Conservation (phyloP, 1,140 invertebrate genomes). For the Ips typographus region DNA sequence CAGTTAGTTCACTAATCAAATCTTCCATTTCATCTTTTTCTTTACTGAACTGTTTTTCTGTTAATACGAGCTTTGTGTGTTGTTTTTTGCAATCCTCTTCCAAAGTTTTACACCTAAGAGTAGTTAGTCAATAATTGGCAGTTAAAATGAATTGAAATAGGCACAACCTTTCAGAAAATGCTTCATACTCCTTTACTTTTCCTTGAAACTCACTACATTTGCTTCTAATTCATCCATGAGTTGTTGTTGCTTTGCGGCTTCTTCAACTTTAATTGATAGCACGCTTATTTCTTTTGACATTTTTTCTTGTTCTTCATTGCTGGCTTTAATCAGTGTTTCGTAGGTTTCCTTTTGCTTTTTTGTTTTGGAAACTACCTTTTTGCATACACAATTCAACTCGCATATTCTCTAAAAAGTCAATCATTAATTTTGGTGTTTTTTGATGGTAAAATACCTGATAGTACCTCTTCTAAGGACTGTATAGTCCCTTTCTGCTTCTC, state of each 20-base stretch:
- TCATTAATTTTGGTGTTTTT: not conserved
- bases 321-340: constrained; percentile 19
- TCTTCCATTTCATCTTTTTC: constrained; percentile 35
- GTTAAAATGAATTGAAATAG: not conserved
- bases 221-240: not conserved
- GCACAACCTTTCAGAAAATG: not conserved
- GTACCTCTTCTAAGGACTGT: constrained; percentile 31
- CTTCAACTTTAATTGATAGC: not conserved
- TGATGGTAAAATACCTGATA: not conserved
- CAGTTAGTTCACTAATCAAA: constrained; percentile 38
- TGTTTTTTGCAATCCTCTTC: constrained; percentile 39
- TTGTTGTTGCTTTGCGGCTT: not conserved
- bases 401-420: constrained; percentile 24
- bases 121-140: not conserved
- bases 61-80: constrained; percentile 15
- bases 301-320: constrained; percentile 21
- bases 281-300: not conserved
- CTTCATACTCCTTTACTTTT: not conserved
- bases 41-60: constrained; percentile 32
- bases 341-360: constrained; percentile 33
- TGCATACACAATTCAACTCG: constrained; percentile 32
- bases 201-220: not conserved
- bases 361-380: constrained; percentile 27
- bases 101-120: constrained; percentile 33
- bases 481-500: constrained; percentile 26